Evolutionary conservation across 2,888 invertebrate species (phyloP).

Genomic region (Liopterus haemorrhoidalis): DNA sequence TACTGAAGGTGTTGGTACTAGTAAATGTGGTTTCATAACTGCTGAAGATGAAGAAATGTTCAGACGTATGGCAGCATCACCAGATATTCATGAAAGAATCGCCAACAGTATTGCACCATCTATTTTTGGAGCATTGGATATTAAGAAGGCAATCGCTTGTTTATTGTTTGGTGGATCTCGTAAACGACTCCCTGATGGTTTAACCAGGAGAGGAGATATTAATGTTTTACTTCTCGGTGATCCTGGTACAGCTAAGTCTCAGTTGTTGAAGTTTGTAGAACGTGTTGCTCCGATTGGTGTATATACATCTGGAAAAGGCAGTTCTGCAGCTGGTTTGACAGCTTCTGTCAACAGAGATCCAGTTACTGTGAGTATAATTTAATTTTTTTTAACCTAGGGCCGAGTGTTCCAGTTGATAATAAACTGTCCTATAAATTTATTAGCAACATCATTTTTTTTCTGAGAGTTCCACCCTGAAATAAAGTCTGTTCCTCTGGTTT

Average conservation of each 20-base stretch:
- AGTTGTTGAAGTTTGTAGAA: slow-evolving; percentile 95
- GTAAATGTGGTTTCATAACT: slow-evolving; percentile 52
- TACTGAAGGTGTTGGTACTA: slow-evolving; percentile 66
- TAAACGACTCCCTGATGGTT: slow-evolving; percentile 87
- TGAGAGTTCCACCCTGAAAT: no score
- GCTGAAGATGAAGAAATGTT: slow-evolving; percentile 76
- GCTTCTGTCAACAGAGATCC: slow-evolving; percentile 96
- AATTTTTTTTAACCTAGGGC: slow-evolving; percentile 6
- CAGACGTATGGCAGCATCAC: slow-evolving; percentile 73
- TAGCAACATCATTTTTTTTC: no score
- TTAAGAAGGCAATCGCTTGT: slow-evolving; percentile 95
- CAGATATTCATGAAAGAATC: slow-evolving; percentile 83
- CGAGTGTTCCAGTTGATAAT: no score
- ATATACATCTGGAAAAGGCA: slow-evolving; percentile 99
- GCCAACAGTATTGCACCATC: slow-evolving; percentile 92
- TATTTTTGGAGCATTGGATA: slow-evolving; percentile 88
- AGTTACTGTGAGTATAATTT: slow-evolving; percentile 60
- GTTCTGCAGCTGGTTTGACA: slow-evolving; percentile 97
- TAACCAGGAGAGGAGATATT: slow-evolving; percentile 93
- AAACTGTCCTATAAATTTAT: no score
- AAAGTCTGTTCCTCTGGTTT: no score
- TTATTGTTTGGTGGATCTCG: slow-evolving; percentile 89
- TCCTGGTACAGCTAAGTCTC: slow-evolving; percentile 99
- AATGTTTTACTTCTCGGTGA: slow-evolving; percentile 93
- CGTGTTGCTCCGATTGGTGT: slow-evolving; percentile 89